Base-by-base conservation (phyloP, 37 sponge, comb jelly and placozoan genomes). In the Beroe ovata region DNA sequence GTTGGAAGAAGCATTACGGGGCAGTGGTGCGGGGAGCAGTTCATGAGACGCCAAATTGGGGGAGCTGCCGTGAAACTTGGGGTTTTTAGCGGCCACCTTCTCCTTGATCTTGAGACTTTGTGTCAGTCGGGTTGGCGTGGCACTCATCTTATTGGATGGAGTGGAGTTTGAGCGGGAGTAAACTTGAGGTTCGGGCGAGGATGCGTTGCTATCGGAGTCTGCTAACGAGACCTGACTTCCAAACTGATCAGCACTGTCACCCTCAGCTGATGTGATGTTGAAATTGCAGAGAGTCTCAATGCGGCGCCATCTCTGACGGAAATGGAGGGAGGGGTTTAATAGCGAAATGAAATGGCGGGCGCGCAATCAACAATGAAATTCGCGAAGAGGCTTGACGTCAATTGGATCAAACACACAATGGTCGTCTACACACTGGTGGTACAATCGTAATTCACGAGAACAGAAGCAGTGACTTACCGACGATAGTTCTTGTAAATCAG, bases 401-500 rank as follows among this genome's bases (percentile, higher is more conserved):
- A n/a, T n/a, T n/a, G n/a, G n/a, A n/a, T n/a, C n/a, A n/a, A n/a
- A n/a, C n/a, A n/a, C n/a, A n/a, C n/a, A n/a, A n/a, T n/a, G n/a
- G n/a, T n/a, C n/a, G n/a, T n/a, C n/a, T n/a, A n/a, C n/a, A n/a
- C n/a, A n/a, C n/a, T n/a, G n/a, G n/a, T n/a, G n/a, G n/a, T n/a
- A n/a, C n/a, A n/a, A n/a, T n/a, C n/a, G n/a, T n/a, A n/a, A n/a
- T n/a, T n/a, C n/a, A n/a, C n/a, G n/a, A n/a, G n/a, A n/a, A n/a
- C n/a, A n/a, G n/a, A n/a, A n/a, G n/a, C n/a, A n/a, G n/a, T n/a
- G n/a, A 69, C 36, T 77, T 42, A 77, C 84, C 21, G 84, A 39
- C n/a, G 84, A 77, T 3, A 77, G 84, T 23, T 77, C 84, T 23
- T 77, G 84, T 21, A 77, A 54, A 77, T 77, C 84, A 40, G 84